These are phyloP conservation scores for Rhodeus uyekii DNA, from an alignment of 2,797 vertebrate genomes.

Conservation along the genomic window DNA sequence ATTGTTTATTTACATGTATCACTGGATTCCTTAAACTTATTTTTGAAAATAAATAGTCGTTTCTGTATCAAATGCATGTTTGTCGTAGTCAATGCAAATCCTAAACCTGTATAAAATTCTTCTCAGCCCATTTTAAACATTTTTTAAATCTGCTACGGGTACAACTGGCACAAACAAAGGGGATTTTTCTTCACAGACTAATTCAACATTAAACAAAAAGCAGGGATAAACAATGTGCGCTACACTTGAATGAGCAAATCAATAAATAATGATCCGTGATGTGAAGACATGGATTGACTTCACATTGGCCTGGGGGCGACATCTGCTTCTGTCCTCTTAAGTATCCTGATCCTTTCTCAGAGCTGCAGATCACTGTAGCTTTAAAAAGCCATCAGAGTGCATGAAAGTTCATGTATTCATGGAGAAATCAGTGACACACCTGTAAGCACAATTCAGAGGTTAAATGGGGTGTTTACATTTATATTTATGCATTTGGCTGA, in stretches of 20 bases:
- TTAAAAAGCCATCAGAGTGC: constrained; percentile 34
- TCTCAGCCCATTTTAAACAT: neutral
- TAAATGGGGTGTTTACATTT: constrained; percentile 12
- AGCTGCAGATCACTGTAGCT: constrained; percentile 19
- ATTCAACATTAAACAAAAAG: constrained; percentile 32
- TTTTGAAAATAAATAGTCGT: constrained; percentile 93
- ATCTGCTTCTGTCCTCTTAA: constrained; percentile 28
- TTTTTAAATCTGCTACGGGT: neutral
- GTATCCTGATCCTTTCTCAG: neutral
- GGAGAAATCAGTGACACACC: constrained; percentile 36
- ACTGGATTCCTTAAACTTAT: constrained; percentile 93
- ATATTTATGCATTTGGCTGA: too few species aligned
- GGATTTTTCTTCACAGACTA: constrained; percentile 29
- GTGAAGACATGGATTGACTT: constrained; percentile 27
- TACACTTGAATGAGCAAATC: constrained; percentile 29
- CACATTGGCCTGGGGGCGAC: constrained; percentile 11
- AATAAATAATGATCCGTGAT: constrained; percentile 22
- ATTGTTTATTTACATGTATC: constrained; percentile 97
- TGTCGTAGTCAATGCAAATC: constrained; percentile 42
- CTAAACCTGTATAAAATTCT: neutral
- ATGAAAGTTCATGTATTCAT: constrained; percentile 40
- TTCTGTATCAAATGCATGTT: constrained; percentile 85
- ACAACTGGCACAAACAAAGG: constrained; percentile 12
- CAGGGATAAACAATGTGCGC: constrained; percentile 29
- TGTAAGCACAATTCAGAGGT: constrained; percentile 34